Evolutionary conservation across 2,888 invertebrate genomes (phyloP), one percentile per base, ranked within the genome.

Genomic region (Eristalis intricaria): DNA sequence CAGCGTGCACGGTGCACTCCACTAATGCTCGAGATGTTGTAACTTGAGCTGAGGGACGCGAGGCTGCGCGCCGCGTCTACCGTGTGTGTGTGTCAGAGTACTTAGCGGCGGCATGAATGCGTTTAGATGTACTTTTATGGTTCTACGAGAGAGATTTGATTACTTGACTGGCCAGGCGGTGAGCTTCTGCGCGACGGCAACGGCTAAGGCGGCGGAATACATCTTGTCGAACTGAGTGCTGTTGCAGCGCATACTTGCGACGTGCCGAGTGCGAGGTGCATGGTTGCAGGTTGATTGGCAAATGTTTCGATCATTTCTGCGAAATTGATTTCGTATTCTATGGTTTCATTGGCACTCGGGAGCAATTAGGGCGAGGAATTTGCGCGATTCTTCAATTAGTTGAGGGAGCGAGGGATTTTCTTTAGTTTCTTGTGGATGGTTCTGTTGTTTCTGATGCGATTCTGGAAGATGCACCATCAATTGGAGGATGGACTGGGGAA

Each of bases 121-220:
- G 73, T 87, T 84, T 80, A 50, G 68, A 87, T 87, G 79, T 61
- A 87, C 84, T 84, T 87, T 80, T 87, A 87, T 87, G 87, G 84
- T 80, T 84, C 84, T 84, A 11, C 63, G 76, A 84, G 87, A 87
- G 76, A 84, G 87, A 87, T 87, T 87, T 83, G 84, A 84, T 87
- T 84, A 84, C 84, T 76, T 68, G 58, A 8, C 40, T n/a, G 38
- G 38, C 38, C 3, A 13, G 38, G n/a, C 61, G 8, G 43, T 38
- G 68, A 26, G 43, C 68, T 63, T 64, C 63, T 73, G 60, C 32
- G 26, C 26, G 26, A 26, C 26, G 26, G 26, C 26, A n/a, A n/a
- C n/a, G n/a, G n/a, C n/a, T n/a, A n/a, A n/a, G 26, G 26, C 15
- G 60, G 60, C 60, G 11, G n/a, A 60, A 13, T 60, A 29, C 60